Evolutionary conservation across 2,797 vertebrate species (phyloP), one percentile per base, ranked within the genome.

Genomic region (Fundulus diaphanus): DNA sequence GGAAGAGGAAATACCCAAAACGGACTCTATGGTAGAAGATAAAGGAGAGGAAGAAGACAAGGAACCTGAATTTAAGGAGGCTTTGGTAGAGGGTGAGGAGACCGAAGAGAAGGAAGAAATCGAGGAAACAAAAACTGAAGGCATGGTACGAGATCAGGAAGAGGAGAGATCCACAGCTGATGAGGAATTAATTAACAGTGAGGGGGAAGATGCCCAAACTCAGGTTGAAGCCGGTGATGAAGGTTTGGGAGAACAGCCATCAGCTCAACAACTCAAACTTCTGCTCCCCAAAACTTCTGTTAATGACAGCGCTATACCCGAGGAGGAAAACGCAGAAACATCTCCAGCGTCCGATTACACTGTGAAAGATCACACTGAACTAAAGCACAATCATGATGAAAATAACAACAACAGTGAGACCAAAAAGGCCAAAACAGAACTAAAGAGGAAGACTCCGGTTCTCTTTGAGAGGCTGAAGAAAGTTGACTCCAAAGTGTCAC

Each of bases 321-420:
- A 82, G 5, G 66, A 84, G 6, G 76, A 85, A 18, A 72, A 82
- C 15, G 74, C 80, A 16, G 44, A 37, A 29, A 5, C 16, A 9
- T 65, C 59, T 24, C 51, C 66, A 56, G n/a, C 68, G 8, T n/a
- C 51, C 20, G 48, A 63, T 35, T 8, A 78, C 0, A 51, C 85
- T 8, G 18, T 78, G 6, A 74, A 88, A 0, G 16, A 89, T 51
- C 77, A 81, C 33, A 68, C 77, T 0, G 73, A 90, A 77, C 77
- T 76, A 3, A n/a, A 84, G 0, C 48, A 79, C 0, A 84, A 87
- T n/a, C 86, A 54, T 0, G 87, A 90, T 59, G 88, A 92, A 80
- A 93, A 91, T 80, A 91, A 92, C 79, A 93, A 91, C 83, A 91
- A 92, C 82, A 93, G 85, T 1, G 83, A 92, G 79, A 92, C 74